Evolutionary conservation across 2,797 vertebrate genomes (phyloP), one percentile per base, ranked within the genome.

Genomic region (Buphagus erythrorhynchus): DNA sequence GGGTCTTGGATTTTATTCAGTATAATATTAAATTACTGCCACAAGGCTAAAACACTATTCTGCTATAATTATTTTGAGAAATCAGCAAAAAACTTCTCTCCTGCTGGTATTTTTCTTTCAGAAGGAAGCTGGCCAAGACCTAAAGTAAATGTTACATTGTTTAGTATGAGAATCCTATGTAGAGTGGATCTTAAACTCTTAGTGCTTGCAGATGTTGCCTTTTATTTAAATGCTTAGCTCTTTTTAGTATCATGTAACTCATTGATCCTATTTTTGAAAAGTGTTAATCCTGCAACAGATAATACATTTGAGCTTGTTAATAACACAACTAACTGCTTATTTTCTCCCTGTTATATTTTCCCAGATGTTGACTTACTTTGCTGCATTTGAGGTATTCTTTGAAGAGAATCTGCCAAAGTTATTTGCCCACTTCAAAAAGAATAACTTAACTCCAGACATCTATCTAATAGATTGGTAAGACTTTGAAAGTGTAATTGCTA

Each of bases 341-440:
- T 88, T 88, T 83, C 29, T 71, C 49, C n/a, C 84, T 42, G 35
- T 88, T 92, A 5, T 90, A 26, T 94, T 97, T 97, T 92, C 74
- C n/a, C 97, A 99, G 99, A 99, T 99, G 99, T 97, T 99, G 98
- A 99, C 98, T 26, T 99, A 99, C 82, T 99, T 99, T 97, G 98
- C 99, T 5, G 99, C 99, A 42, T 99, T 99, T 97, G 99, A 99
- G 98, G 99, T 99, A 68, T 99, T 99, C 98, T 99, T 99, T 97
- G 99, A 99, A 98, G 99, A 99, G 98, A 99, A 99, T 88, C 98
- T 99, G 98, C 99, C 99, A 97, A 99, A 99, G 98, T 98, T 99
- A 96, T 99, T 99, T 98, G 98, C 98, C 94, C 99, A 99, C 98
- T 99, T 99, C 98, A 99, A 99, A 98, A 99, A 98, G 92, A 99